phyloP scores from a whole-genome alignment of 2,888 invertebrate genomes.

The Tetranychus truncatus region DNA sequence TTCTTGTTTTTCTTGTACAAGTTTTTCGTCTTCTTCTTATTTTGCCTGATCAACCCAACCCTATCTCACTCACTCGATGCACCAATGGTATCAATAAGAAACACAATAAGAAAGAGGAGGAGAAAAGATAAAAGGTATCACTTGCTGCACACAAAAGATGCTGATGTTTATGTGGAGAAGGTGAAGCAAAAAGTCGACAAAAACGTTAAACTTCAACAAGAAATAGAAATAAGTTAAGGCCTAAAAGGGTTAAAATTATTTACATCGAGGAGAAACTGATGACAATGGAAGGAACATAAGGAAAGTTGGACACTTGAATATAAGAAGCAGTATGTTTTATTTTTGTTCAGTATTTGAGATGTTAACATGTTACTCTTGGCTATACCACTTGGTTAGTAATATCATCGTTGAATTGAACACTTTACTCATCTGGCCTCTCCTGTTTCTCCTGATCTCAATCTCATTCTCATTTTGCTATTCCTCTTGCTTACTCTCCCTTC shows the following conservation, averaged over 20 bases:
- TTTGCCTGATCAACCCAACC: background rate
- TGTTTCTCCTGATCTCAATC: background rate
- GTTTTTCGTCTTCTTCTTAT: slow-evolving; percentile 3
- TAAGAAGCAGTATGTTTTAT: background rate
- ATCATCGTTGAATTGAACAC: background rate
- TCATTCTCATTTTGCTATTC: background rate
- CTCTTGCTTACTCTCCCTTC: background rate
- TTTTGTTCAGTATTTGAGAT: background rate
- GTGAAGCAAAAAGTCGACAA: background rate
- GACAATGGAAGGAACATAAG: background rate
- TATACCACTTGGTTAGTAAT: background rate
- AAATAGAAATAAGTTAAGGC: background rate
- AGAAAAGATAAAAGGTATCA: background rate
- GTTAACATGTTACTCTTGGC: background rate
- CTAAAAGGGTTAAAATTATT: background rate
- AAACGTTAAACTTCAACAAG: background rate
- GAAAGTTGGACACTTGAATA: background rate
- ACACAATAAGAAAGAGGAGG: background rate
- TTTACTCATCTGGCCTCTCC: background rate
- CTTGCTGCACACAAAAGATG: background rate
- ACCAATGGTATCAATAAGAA: background rate
- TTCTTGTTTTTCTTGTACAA: background rate
- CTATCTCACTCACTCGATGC: background rate
- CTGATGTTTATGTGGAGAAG: background rate
- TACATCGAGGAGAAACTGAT: background rate